Percentiles rank a stretch among this genome's conserved stretches.
These are phyloP conservation scores for Microtus ochrogaster DNA, from an alignment of 2,113 vertebrate species.

Conservation along the genomic window DNA sequence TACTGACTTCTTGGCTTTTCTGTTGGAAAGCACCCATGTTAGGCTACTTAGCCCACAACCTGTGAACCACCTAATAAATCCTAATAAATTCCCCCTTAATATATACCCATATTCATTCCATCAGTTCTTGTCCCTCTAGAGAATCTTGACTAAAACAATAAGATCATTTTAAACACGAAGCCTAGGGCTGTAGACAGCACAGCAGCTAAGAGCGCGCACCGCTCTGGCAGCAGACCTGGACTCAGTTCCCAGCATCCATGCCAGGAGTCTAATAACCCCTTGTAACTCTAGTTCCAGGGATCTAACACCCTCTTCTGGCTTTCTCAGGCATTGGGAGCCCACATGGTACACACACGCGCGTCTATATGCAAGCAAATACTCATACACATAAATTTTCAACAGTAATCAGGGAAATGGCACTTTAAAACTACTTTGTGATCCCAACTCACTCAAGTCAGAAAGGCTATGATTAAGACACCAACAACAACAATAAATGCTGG, in stretches of 20 bases:
- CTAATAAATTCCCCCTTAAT: too few relatives aligned
- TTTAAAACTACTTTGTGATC: background rate
- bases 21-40: too few relatives aligned
- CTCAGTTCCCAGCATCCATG: background rate
- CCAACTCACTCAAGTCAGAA: background rate
- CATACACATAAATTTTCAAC: too few relatives aligned
- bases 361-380: background rate
- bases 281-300: background rate
- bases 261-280: background rate
- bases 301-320: background rate
- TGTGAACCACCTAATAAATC: too few relatives aligned
- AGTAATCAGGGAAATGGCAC: background rate
- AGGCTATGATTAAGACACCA: background rate
- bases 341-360: background rate
- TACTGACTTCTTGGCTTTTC: too few relatives aligned
- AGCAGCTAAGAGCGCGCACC: background rate
- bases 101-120: background rate
- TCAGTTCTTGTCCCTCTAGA: background rate
- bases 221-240: background rate
- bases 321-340: background rate
- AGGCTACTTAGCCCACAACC: too few relatives aligned
- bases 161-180: background rate
- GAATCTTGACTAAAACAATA: background rate
- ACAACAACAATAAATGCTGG: background rate
- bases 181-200: background rate